Evolutionary conservation across 2,888 invertebrate species (phyloP), one percentile per base, ranked within the genome.

Genomic region (Cremastinae sp.): DNA sequence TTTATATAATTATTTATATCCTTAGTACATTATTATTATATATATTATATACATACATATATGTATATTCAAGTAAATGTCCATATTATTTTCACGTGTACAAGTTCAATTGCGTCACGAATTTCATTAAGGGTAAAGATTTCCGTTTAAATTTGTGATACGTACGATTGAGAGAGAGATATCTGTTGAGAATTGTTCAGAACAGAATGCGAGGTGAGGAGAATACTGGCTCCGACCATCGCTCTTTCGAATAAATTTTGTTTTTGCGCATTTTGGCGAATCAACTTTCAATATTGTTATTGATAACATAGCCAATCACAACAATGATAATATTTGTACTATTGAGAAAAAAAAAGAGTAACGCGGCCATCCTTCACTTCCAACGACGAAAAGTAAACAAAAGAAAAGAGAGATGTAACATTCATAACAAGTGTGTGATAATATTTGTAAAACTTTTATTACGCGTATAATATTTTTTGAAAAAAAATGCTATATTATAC

Each of bases 351-450:
- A n/a, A 39, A 64, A 37, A 51, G 51, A 37, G 43, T 61, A 83
- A 81, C 80, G 82, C 83, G 81, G 84, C 85, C 87, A 86, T 86
- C 83, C 83, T 80, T 79, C 80, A 83, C 82, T 81, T 72, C 62
- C 75, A 75, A 75, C 72, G 71, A 78, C 68, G 53, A 53, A 74
- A 74, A 47, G 51, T 43, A 53, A 64, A 68, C 45, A 62, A 28
- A 28, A 71, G 12, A 20, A 49, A 9, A 49, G 18, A 14, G 18
- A 49, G 16, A 39, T 41, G 53, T n/a, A 68, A 68, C 85, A 87
- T 88, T 88, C 86, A 83, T 89, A 87, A 86, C 85, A 85, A 85
- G 87, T 88, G 88, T 88, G 88, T 88, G 88, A 89, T 89, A 89
- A 88, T 89, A 88, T 88, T 89, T 89, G 88, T 89, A 89, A 88